Evolutionary conservation across 2,113 vertebrate species (phyloP).

Genomic region (Ciconia boyciana): DNA sequence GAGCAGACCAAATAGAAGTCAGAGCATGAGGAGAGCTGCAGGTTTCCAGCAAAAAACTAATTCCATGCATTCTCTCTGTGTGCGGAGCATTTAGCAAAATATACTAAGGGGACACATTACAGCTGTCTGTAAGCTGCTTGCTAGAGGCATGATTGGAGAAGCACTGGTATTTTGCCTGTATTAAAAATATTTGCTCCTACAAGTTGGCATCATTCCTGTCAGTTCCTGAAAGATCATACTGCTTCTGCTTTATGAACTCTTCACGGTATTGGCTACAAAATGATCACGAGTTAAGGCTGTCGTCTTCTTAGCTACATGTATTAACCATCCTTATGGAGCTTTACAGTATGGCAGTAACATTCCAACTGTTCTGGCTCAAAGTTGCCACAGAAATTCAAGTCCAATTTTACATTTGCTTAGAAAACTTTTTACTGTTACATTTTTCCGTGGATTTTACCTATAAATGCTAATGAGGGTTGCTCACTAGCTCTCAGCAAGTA

Average conservation of each 20-base stretch:
- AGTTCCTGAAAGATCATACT: neutral
- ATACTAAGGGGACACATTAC: accelerated
- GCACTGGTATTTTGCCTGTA: neutral
- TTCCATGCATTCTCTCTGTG: neutral
- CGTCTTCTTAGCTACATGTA: neutral
- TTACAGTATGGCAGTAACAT: neutral
- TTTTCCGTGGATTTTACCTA: neutral
- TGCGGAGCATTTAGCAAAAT: neutral
- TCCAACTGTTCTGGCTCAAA: neutral
- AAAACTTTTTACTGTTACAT: neutral
- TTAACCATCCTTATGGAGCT: neutral
- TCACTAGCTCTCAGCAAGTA: neutral
- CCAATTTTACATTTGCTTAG: neutral
- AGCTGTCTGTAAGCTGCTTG: neutral
- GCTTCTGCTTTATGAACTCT: neutral
- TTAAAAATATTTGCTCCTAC: neutral
- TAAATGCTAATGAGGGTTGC: neutral
- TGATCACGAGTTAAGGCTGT: accelerated
- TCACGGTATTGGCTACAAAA: neutral
- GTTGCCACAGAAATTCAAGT: neutral
- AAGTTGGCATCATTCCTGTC: neutral
- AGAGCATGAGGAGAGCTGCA: neutral
- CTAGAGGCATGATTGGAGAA: neutral
- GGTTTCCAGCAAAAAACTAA: neutral
- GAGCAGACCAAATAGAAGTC: neutral